A percentile compares a stretch with the other conserved stretches of the same genome.
phyloP scores from a whole-genome alignment of 2,888 invertebrate genomes.

The Sicus ferrugineus region DNA sequence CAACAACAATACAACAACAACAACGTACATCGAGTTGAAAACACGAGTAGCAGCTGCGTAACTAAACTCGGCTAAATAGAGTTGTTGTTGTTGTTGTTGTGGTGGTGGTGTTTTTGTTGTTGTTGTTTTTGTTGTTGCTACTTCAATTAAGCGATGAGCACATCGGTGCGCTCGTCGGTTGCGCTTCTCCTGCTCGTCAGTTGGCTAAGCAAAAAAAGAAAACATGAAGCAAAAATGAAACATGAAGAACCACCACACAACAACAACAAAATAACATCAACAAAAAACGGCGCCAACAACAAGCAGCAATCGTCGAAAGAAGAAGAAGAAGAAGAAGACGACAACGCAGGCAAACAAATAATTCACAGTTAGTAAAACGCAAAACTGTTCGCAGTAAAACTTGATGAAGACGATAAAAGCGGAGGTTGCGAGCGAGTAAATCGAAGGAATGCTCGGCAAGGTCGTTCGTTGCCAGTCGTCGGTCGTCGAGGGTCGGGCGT shows the following conservation, averaged over 20 bases:
- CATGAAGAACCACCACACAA: neutral
- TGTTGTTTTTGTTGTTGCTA: too few relatives aligned
- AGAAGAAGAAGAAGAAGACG: neutral
- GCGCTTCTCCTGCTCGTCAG: too few relatives aligned
- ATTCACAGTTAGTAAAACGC: constrained; percentile 12
- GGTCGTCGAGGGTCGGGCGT: too few relatives aligned
- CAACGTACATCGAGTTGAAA: too few relatives aligned
- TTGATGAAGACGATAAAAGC: neutral
- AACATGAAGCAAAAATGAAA: neutral
- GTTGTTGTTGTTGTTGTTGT: too few relatives aligned
- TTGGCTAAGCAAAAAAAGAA: neutral
- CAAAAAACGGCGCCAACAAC: neutral
- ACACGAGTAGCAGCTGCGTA: too few relatives aligned
- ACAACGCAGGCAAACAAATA: neutral
- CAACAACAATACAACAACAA: neutral
- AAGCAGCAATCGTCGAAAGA: neutral
- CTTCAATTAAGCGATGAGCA: too few relatives aligned
- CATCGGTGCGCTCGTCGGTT: too few relatives aligned
- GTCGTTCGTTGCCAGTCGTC: constrained; percentile 8
- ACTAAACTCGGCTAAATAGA: too few relatives aligned
- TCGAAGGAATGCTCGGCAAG: neutral
- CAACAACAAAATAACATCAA: neutral
- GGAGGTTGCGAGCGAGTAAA: neutral
- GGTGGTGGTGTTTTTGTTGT: neutral
- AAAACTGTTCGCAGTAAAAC: neutral